Evolutionary conservation across 2,888 invertebrate species (phyloP), one percentile per base, ranked within the genome.

Genomic region (Drosophila formosana): DNA sequence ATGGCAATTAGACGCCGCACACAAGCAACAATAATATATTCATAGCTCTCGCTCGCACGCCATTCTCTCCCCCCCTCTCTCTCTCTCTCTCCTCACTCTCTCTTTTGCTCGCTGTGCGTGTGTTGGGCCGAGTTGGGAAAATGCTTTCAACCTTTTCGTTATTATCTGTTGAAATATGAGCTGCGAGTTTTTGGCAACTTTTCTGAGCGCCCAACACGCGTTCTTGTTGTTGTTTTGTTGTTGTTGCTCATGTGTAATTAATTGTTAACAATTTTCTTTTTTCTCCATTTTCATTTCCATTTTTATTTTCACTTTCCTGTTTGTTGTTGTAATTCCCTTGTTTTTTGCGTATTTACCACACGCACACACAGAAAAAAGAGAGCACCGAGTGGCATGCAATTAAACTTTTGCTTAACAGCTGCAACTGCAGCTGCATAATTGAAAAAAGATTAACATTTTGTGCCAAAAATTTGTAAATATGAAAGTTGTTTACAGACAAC

Each of bases 121-220:
- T 34, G 52, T 52, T 62, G 26, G 43, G 46, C 32, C 28, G 57
- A 5, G 39, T 39, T 13, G 39, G 64, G 49, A 56, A 79, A 72
- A 72, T 68, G 77, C 66, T 66, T 80, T 66, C 64, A 66, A 76
- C 77, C 78, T 72, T 78, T 75, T 63, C 65, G 65, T 74, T 72
- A 72, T 81, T 87, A 89, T 89, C 85, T 67, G 82, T 56, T 83
- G 89, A 89, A 78, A 84, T 78, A 83, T 83, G 87, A 78, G 84
- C 79, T 78, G 75, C 60, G 50, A 66, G 55, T 51, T 69, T 72
- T 72, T 64, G 57, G 60, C 62, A 78, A 71, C 72, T 75, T 78
- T 81, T 49, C 26, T 63, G 49, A 37, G 32, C 47, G 46, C 51
- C 45, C 30, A 58, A 46, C 57, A 60, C 67, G 43, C 34, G 34